Evolutionary conservation across 2,888 invertebrate species (phyloP), one percentile per base, ranked within the genome.

Genomic region (Thera obeliscata): DNA sequence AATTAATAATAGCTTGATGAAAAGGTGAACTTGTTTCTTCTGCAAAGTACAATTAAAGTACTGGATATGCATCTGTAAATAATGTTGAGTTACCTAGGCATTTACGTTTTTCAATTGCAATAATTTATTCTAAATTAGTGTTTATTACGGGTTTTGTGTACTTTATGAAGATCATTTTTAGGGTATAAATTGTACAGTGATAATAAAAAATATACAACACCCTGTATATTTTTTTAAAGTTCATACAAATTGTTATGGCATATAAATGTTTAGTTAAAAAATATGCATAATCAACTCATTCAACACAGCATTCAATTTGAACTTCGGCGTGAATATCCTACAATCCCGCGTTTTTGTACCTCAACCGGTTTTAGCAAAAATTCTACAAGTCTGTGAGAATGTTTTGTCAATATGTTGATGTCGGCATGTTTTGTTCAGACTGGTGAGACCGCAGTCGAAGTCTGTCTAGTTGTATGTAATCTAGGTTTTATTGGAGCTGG

Each of bases 401-500:
- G 48, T 62, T 66, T 66, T 57, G 54, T 58, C 66, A 61, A 52
- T 58, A 35, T 35, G 48, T 52, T 9, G 49, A 12, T 22, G 22
- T 12, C 49, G n/a, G 12, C 12, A 49, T 22, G 33, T 6, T 50
- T 2, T 12, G 50, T 12, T 52, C 52, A 60, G 58, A 60, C 60
- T 50, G 50, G 60, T 65, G 12, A 49, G 64, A 60, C 35, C 49
- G 11, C 58, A 59, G 7, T 49, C 41, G 59, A 65, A 65, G 64
- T 49, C 49, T 60, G 65, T 60, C 60, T 0, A 56, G 56, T 65
- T 50, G 52, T 48, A 60, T 50, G 52, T 48, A 38, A 6, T 5
- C 65, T 59, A 56, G 59, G 60, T 64, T 65, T 65, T 65, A 60
- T 65, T 60, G 56, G 49, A 55, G n/a, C 64, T 64, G 48, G 46